Evolutionary conservation across 2,888 invertebrate genomes (phyloP).

Genomic region (Meliscaeva auricollis): DNA sequence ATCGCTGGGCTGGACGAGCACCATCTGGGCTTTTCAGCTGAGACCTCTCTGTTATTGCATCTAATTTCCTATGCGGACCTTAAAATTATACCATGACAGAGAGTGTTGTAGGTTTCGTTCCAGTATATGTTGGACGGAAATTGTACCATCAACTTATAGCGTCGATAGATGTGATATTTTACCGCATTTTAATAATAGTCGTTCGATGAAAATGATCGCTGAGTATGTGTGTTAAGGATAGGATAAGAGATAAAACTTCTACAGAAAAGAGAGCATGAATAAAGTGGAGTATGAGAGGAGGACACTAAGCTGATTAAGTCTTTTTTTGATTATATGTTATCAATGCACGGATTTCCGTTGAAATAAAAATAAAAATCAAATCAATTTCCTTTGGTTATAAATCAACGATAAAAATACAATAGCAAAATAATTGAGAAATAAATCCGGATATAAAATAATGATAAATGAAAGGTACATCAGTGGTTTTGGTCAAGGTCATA

Average conservation of each 20-base stretch:
- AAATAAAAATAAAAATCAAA: not conserved
- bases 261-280: constrained; percentile 1
- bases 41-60: constrained; percentile 49
- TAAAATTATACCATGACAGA: constrained; percentile 48
- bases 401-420: not conserved
- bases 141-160: constrained; percentile 55
- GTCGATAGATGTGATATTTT: not conserved
- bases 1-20: constrained; percentile 16
- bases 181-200: constrained; percentile 26
- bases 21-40: constrained; percentile 32
- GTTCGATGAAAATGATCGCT: constrained; percentile 2
- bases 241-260: constrained; percentile 33
- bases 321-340: constrained; percentile 9
- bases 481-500: too few species aligned
- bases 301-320: constrained; percentile 11
- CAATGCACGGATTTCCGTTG: constrained; percentile 40
- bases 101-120: constrained; percentile 40
- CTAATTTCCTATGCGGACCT: constrained; percentile 61
- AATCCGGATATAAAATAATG: too few species aligned
- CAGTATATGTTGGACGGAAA: constrained; percentile 52
- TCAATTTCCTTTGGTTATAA: not conserved
- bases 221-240: constrained; percentile 3
- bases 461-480: too few species aligned
- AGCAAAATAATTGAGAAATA: too few species aligned
- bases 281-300: not conserved